A percentile compares a stretch with the other conserved stretches of the same genome.
phyloP scores from a whole-genome alignment of 2,797 vertebrate genomes.

The Manis javanica region DNA sequence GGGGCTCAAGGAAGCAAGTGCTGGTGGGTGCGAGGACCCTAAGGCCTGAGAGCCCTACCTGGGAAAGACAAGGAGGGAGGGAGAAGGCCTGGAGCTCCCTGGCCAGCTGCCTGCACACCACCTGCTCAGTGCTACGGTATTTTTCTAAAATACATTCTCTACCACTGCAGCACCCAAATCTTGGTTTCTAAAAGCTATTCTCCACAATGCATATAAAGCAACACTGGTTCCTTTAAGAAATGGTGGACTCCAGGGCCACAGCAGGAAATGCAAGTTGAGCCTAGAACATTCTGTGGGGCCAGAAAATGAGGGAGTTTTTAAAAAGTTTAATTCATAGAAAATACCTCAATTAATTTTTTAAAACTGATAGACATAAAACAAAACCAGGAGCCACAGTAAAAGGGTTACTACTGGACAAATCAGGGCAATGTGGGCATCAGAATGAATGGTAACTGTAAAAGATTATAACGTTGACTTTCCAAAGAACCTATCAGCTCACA shows the following conservation, averaged over 20 bases:
- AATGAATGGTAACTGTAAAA: not conserved
- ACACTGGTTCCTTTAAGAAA: not conserved
- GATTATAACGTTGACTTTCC: not conserved
- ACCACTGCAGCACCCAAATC: not conserved
- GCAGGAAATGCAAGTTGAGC: not conserved
- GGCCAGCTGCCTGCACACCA: not conserved
- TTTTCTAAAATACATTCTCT: conserved; percentile 15
- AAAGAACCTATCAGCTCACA: not conserved
- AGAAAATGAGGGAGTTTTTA: not conserved
- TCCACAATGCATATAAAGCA: not conserved
- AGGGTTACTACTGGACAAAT: not conserved
- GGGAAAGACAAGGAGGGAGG: not conserved
- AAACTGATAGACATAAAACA: not conserved
- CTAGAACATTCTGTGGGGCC: not conserved
- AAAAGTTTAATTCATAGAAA: not conserved
- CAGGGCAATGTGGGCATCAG: not conserved
- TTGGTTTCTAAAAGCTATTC: not conserved
- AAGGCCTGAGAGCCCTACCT: accelerated
- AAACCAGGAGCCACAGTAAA: not conserved
- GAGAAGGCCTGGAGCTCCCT: not conserved
- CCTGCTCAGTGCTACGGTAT: not conserved
- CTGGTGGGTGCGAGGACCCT: not conserved
- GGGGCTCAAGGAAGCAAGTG: not conserved
- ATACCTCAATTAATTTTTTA: not conserved
- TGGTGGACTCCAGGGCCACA: not conserved